These are phyloP conservation scores for Sinhomidia bicolor DNA, from an alignment of 2,888 invertebrate species.

Conservation along the genomic window DNA sequence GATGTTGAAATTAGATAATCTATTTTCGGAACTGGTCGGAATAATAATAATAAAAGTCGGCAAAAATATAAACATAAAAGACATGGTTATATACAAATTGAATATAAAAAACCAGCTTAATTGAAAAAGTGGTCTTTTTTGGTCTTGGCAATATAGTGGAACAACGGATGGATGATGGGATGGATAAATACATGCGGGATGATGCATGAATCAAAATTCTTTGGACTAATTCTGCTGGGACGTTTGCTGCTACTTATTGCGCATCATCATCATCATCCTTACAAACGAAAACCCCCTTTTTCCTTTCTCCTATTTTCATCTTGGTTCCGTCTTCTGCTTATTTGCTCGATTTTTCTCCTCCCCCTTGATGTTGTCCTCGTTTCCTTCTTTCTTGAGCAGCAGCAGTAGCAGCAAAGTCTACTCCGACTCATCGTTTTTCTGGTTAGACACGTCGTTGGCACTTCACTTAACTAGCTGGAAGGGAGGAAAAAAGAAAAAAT, in stretches of 20 bases:
- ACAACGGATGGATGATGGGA: neutral
- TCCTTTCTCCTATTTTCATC: constrained; percentile 37
- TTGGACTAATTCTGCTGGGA: neutral
- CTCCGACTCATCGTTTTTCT: constrained; percentile 28
- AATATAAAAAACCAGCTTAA: constrained; percentile 40
- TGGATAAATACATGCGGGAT: neutral
- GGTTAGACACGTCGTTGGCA: constrained; percentile 59
- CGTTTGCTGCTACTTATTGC: neutral
- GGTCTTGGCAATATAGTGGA: neutral
- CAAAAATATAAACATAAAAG: neutral
- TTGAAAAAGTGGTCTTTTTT: constrained; percentile 32
- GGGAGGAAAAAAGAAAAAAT: constrained; percentile 39
- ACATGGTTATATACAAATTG: constrained; percentile 43
- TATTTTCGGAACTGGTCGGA: constrained; percentile 54
- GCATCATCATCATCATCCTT: neutral
- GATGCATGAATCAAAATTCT: constrained; percentile 37
- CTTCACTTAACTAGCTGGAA: constrained; percentile 58
- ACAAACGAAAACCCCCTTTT: constrained; percentile 19
- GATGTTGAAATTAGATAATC: constrained; percentile 51
- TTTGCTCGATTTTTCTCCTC: too few relatives aligned
- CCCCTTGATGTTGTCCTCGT: constrained; percentile 6
- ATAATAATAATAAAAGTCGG: constrained; percentile 26
- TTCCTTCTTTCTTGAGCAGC: neutral
- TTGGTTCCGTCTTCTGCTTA: constrained; percentile 40
- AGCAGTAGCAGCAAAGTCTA: neutral